These are phyloP conservation scores for Sphecodes monilicornis DNA, from an alignment of 2,888 invertebrate genomes.

Conservation along the genomic window DNA sequence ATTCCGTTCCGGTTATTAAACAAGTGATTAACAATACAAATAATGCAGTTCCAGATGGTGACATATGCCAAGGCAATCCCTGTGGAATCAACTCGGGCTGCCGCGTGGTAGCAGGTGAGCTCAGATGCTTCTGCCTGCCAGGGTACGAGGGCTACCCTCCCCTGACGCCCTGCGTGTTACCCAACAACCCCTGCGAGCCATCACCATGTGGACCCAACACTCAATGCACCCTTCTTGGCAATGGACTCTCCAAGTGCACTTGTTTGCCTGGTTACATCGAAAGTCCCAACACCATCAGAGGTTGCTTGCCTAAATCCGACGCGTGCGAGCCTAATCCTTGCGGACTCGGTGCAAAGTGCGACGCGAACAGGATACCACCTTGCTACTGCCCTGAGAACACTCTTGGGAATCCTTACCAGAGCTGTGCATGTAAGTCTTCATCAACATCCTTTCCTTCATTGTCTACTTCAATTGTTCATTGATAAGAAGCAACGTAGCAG, in stretches of 20 bases:
- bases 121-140: conserved; percentile 94
- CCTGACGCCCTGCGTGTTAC: conserved; percentile 88
- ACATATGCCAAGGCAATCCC: conserved; percentile 92
- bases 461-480: neutral
- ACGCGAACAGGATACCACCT: conserved; percentile 91
- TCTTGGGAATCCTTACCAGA: conserved; percentile 93
- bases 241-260: conserved; percentile 95
- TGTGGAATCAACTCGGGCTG: conserved; percentile 95
- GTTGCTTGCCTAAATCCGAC: conserved; percentile 92
- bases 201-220: conserved; percentile 96
- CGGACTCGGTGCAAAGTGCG: conserved; percentile 91
- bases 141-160: conserved; percentile 95
- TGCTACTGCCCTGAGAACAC: conserved; percentile 95
- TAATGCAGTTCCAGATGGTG: conserved; percentile 92
- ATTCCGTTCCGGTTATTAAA: too few relatives aligned
- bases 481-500: neutral
- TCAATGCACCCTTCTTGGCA: conserved; percentile 91
- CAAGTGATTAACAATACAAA: neutral
- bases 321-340: conserved; percentile 94
- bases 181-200: conserved; percentile 92
- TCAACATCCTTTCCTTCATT: neutral
- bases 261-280: conserved; percentile 93
- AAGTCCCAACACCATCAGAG: conserved; percentile 94
- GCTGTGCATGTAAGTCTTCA: conserved; percentile 86
- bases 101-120: conserved; percentile 89